Conservation (phyloP, 2,113 vertebrate genomes). For the Platycercus adscitus region DNA sequence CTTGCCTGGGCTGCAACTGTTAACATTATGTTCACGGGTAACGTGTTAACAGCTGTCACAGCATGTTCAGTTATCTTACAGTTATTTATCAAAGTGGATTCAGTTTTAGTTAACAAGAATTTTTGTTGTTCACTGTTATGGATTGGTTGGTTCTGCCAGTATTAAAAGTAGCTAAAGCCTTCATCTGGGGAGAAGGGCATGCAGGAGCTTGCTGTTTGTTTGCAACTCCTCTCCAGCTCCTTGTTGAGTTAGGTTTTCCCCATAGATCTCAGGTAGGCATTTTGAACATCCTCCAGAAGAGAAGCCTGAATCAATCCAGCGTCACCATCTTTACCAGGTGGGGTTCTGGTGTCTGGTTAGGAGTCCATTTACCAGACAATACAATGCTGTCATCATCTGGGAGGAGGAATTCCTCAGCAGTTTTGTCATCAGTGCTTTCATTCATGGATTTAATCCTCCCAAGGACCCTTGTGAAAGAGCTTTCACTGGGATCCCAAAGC, state of each 20-base stretch:
- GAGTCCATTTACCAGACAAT: neutral
- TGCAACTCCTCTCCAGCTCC: neutral
- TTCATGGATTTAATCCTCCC: neutral
- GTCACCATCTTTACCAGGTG: neutral
- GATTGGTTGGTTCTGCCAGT: neutral
- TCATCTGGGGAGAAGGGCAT: fast-evolving
- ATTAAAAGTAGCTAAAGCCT: neutral
- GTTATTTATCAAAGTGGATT: neutral
- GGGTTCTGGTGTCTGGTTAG: fast-evolving
- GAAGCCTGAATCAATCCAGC: neutral
- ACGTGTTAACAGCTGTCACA: neutral
- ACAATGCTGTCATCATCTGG: neutral
- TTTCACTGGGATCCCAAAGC: neutral
- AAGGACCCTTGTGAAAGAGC: neutral
- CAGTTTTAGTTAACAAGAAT: neutral
- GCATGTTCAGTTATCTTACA: neutral
- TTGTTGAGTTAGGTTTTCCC: neutral
- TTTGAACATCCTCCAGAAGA: neutral
- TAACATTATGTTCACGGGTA: neutral
- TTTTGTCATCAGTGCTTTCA: neutral
- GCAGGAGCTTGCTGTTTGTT: neutral
- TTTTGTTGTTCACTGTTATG: fast-evolving
- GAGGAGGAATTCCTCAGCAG: neutral
- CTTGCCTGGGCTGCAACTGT: neutral
- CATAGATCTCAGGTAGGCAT: fast-evolving